These are phyloP conservation scores for Rhabdophis nuchalis DNA, from an alignment of 2,797 vertebrate genomes.

Conservation along the genomic window DNA sequence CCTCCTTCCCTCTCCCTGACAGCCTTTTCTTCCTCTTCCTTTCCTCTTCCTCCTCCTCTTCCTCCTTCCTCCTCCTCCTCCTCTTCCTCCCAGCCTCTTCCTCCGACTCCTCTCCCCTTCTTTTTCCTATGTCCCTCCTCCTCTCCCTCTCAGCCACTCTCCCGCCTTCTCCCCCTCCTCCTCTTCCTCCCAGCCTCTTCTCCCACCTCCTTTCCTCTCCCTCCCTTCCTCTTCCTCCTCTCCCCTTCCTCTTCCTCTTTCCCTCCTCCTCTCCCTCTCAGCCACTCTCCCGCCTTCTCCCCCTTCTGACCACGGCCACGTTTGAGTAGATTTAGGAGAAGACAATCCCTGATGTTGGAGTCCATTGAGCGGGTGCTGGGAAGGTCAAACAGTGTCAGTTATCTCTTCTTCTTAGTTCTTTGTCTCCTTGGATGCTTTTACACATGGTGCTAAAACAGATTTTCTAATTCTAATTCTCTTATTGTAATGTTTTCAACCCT, in stretches of 20 bases:
- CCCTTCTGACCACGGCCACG: not conserved
- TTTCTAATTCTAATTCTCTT: not conserved
- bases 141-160: fast-evolving
- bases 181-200: not conserved
- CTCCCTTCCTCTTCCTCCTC: too few species aligned
- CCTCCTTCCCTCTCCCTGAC: not conserved
- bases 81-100: too few species aligned
- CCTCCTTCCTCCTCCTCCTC: too few species aligned
- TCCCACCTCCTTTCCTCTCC: too few species aligned
- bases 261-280: not conserved
- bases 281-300: too few species aligned
- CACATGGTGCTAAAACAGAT: not conserved
- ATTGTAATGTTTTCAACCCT: too few species aligned
- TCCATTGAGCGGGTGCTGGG: not conserved
- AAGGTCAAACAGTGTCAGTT: not conserved
- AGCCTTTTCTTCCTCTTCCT: too few species aligned
- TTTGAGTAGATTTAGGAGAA: not conserved
- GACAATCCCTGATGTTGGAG: not conserved
- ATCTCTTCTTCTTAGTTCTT: not conserved
- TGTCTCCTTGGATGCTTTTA: not conserved
- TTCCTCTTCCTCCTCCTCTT: too few species aligned
- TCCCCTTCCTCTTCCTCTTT: not conserved
- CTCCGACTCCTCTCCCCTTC: not conserved
- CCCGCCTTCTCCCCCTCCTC: too few species aligned
- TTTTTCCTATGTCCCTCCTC: too few species aligned